phyloP scores from a whole-genome alignment of 53 echinoderm and acorn worm genomes.

The Apostichopus leukothele region DNA sequence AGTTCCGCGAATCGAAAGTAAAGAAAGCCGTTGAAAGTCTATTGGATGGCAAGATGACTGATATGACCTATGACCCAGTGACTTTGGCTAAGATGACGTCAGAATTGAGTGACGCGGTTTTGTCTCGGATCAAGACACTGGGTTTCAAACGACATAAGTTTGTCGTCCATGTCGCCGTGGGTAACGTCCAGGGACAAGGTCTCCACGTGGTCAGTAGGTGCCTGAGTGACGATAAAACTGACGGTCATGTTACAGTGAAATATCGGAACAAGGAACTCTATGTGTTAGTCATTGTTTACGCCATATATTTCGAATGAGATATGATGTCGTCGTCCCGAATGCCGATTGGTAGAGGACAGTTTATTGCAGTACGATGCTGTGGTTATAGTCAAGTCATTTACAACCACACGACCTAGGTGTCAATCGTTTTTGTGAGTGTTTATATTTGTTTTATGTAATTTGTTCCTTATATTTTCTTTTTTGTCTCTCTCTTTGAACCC shows the following conservation, averaged over 20 bases:
- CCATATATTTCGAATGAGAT: conserved; percentile 44
- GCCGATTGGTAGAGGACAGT: too few relatives aligned
- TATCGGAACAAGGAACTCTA: conserved; percentile 23
- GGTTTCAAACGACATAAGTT: conserved; percentile 46
- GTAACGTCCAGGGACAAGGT: conserved; percentile 22
- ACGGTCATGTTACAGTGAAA: conserved; percentile 19
- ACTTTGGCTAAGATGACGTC: conserved; percentile 18
- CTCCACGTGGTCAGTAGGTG: conserved; percentile 35
- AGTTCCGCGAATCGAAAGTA: conserved; percentile 20
- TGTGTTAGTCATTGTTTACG: conserved; percentile 37
- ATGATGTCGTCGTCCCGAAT: too few relatives aligned
- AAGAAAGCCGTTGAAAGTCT: conserved; percentile 2
- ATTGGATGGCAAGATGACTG: not conserved
- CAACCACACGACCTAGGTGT: too few relatives aligned
- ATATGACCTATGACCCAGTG: conserved; percentile 32
- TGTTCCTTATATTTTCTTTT: too few relatives aligned
- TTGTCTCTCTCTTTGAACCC: too few relatives aligned
- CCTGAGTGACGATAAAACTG: conserved; percentile 40
- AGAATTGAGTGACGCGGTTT: conserved; percentile 30
- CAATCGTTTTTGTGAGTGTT: too few relatives aligned
- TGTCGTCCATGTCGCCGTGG: conserved; percentile 36
- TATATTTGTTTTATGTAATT: too few relatives aligned
- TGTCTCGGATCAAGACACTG: conserved; percentile 26
- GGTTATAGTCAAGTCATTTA: too few relatives aligned
- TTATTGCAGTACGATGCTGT: too few relatives aligned